These are phyloP conservation scores for Condylostylus longicornis DNA, from an alignment of 1,140 invertebrate genomes.

Conservation along the genomic window DNA sequence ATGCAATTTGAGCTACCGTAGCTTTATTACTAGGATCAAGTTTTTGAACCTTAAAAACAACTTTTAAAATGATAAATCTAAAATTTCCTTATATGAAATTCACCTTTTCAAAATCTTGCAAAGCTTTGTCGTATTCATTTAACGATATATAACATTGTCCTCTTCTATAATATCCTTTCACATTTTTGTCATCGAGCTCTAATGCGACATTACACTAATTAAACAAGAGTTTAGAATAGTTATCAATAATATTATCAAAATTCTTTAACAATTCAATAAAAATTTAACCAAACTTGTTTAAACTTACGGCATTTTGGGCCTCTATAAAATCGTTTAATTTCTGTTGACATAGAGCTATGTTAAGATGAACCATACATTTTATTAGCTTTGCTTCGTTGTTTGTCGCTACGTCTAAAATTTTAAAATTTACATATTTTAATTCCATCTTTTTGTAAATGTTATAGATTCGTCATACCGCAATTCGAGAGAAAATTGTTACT, in stretches of 20 bases:
- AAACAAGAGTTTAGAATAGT: not conserved
- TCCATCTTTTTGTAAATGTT: conserved; percentile 1
- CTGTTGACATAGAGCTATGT: conserved; percentile 71
- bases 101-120: conserved; percentile 64
- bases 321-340: conserved; percentile 62
- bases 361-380: conserved; percentile 59
- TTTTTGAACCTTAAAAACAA: conserved; percentile 31
- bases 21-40: conserved; percentile 55
- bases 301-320: conserved; percentile 43
- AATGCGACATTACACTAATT: conserved; percentile 23
- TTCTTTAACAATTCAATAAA: too few species aligned
- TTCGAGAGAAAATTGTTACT: conserved; percentile 37
- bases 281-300: conserved; percentile 23
- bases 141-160: conserved; percentile 65
- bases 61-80: not conserved
- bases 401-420: conserved; percentile 23
- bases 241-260: too few species aligned
- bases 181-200: conserved; percentile 58
- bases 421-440: not conserved
- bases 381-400: conserved; percentile 43
- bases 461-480: conserved; percentile 9
- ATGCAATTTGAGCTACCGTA: conserved; percentile 57
- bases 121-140: conserved; percentile 63
- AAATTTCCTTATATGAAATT: conserved; percentile 11
- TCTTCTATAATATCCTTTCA: conserved; percentile 80